Base-by-base conservation (phyloP, 2,797 vertebrate species). In the Rhinatrema bivittatum region DNA sequence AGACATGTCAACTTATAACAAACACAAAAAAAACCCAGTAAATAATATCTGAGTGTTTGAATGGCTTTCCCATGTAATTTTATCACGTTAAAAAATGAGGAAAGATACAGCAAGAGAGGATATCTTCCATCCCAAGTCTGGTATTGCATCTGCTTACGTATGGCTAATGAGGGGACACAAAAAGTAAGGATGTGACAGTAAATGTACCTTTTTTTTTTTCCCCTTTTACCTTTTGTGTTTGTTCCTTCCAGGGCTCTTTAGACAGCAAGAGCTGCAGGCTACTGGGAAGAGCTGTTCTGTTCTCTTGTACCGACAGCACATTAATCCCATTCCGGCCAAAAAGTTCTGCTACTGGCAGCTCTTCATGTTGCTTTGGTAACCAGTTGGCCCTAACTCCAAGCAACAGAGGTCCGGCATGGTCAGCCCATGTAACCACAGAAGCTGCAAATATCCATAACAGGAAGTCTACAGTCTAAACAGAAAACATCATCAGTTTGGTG, bases 221-320 rank as follows among this genome's bases (percentile, higher is more conserved):
- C n/a, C n/a, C n/a, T 23, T 61, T 70, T 39, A 94, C 94, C 87
- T 95, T 97, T 46, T 82, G 79, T 12, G 70, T 74, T 33, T 94
- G 88, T 16, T 78, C 69, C 60, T 87, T 90, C 95, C 95, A 99
- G 0, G 91, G 93, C 27, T 97, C 93, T 63, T 93, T 97, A 41
- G 72, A 57, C 38, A 99, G 72, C 9, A 98, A 79, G 27, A 79
- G 62, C 5, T 49, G 68, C 63, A 95, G 70, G 47, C 91, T 91
- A 32, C 52, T 74, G 22, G 90, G 70, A 58, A 97, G 43, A n/a
- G 79, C 82, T 41, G 82, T 72, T 36, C 91, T 41, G 55, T 76
- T 74, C 35, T 76, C 84, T 2, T 82, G 68, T 48, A 89, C 61
- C 17, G 72, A 53, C 22, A 52, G 15, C 8, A 74, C 74, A 2